These are phyloP conservation scores for Antheraea mylitta DNA, from an alignment of 1,140 invertebrate genomes.

Conservation along the genomic window DNA sequence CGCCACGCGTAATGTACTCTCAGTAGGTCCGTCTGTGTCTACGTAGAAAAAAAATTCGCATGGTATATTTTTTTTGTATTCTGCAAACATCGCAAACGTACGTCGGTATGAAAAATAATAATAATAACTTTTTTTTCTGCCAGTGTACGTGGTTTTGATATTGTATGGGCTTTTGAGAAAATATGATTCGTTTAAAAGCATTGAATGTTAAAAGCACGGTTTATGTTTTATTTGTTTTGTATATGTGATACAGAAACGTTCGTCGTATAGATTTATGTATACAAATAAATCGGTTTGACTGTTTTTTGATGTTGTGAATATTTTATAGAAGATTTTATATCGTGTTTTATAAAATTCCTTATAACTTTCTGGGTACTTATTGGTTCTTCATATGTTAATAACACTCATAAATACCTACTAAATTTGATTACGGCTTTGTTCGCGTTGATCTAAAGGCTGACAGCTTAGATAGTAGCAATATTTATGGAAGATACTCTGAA, in stretches of 20 bases:
- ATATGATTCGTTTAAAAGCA: constrained; percentile 8
- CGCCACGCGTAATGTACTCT: constrained; percentile 18
- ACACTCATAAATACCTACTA: too few species aligned
- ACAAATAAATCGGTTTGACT: neutral
- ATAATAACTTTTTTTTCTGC: constrained; percentile 8
- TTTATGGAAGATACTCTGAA: too few species aligned
- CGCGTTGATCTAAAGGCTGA: too few species aligned
- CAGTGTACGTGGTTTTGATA: constrained; percentile 3
- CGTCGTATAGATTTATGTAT: neutral
- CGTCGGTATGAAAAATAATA: neutral
- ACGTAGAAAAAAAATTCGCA: neutral
- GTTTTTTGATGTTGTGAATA: neutral
- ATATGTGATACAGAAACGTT: neutral
- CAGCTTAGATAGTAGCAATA: too few species aligned
- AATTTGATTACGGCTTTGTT: too few species aligned
- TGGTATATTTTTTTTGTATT: constrained; percentile 15
- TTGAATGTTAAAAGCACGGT: neutral
- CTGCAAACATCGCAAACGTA: constrained; percentile 9
- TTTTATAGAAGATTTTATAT: neutral
- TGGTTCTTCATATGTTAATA: too few species aligned
- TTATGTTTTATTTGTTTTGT: neutral
- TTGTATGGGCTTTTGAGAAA: constrained; percentile 10
- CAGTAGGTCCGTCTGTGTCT: constrained; percentile 11
- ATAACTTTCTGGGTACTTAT: too few species aligned
- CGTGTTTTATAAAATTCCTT: too few species aligned